Evolutionary conservation across 2,888 invertebrate species (phyloP).

Genomic region (Agrotis ipsilon): DNA sequence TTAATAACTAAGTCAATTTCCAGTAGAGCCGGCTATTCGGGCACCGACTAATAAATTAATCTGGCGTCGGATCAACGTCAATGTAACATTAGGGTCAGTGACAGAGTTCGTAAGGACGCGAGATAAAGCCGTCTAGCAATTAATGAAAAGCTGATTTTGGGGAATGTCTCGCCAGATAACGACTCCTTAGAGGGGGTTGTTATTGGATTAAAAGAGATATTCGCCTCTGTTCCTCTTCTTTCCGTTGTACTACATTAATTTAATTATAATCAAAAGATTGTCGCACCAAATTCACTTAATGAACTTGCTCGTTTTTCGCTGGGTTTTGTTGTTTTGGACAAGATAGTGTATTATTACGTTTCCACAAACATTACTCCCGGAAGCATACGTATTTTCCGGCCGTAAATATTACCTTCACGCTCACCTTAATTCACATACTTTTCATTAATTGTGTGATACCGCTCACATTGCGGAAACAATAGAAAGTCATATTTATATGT

Average conservation of each 20-base stretch:
- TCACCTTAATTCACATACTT: constrained; percentile 31
- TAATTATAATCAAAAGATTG: constrained; percentile 70
- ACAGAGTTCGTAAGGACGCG: constrained; percentile 72
- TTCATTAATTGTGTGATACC: constrained; percentile 36
- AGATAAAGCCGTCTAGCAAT: constrained; percentile 84
- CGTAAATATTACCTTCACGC: constrained; percentile 54
- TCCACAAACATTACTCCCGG: constrained; percentile 34
- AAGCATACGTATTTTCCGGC: constrained; percentile 37
- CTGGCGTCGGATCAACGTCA: constrained; percentile 85
- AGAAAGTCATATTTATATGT: constrained; percentile 51
- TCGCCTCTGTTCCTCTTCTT: constrained; percentile 70
- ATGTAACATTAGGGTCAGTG: constrained; percentile 79
- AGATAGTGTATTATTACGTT: constrained; percentile 38
- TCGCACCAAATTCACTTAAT: constrained; percentile 31
- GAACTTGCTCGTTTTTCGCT: constrained; percentile 22
- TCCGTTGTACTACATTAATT: constrained; percentile 76
- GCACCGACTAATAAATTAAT: constrained; percentile 85
- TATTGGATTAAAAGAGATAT: constrained; percentile 80
- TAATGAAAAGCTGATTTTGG: constrained; percentile 87
- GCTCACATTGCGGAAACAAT: constrained; percentile 36
- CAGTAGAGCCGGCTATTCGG: constrained; percentile 73
- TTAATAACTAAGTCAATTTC: constrained; percentile 83
- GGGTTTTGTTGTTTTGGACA: constrained; percentile 32
- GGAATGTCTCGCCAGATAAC: constrained; percentile 80
- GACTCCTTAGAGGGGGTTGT: constrained; percentile 68